Evolutionary conservation across 2,797 vertebrate species (phyloP).

Genomic region (Sebastes nivosus): DNA sequence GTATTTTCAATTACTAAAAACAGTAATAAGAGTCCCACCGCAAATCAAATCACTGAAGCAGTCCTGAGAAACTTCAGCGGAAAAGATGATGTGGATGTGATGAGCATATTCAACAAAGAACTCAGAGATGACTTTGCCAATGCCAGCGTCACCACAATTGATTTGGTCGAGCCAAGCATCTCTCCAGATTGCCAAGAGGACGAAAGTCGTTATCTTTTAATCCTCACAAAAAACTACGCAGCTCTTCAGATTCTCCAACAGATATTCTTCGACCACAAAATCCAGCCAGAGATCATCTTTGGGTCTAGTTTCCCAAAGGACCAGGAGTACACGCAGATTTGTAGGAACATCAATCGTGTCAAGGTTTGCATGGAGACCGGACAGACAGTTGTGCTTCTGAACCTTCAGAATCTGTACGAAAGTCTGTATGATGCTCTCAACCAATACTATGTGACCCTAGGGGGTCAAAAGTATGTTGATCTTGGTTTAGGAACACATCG

Average conservation of each 20-base stretch:
- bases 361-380: conserved; percentile 92
- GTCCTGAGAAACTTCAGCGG: conserved; percentile 92
- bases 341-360: conserved; percentile 87
- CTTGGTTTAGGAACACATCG: conserved; percentile 92
- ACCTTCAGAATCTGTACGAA: conserved; percentile 90
- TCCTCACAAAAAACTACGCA: conserved; percentile 89
- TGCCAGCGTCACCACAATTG: conserved; percentile 73
- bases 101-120: conserved; percentile 79
- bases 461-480: conserved; percentile 92
- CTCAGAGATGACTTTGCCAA: conserved; percentile 34
- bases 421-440: conserved; percentile 91
- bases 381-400: conserved; percentile 85
- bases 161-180: conserved; percentile 85
- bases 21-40: conserved; percentile 57
- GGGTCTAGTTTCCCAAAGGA: conserved; percentile 93
- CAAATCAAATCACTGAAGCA: conserved; percentile 76
- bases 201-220: conserved; percentile 88
- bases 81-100: conserved; percentile 78
- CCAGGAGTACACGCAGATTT: conserved; percentile 91
- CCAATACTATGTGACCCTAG: conserved; percentile 91
- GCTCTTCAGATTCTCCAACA: conserved; percentile 90
- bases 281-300: conserved; percentile 89
- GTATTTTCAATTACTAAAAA: conserved; percentile 82
- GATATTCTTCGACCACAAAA: conserved; percentile 62
- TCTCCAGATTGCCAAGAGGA: conserved; percentile 63